Conservation (phyloP, 2,888 invertebrate species). For the Watsonalla cultraria region DNA sequence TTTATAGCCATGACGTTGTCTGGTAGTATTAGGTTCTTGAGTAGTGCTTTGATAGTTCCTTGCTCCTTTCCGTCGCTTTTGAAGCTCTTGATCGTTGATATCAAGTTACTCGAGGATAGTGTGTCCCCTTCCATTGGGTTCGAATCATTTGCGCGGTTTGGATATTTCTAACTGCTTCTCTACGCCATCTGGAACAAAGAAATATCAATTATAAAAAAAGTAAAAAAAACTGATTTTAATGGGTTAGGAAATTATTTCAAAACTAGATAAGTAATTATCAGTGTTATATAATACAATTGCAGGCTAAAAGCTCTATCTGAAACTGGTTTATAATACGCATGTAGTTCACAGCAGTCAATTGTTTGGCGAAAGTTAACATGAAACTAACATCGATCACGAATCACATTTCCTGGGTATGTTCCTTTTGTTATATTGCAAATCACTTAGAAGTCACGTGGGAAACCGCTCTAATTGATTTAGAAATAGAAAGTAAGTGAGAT, state of each 20-base stretch:
- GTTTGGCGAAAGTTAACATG: conserved; percentile 29
- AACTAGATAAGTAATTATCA: conserved; percentile 7
- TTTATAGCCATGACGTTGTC: conserved; percentile 69
- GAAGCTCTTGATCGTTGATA: conserved; percentile 58
- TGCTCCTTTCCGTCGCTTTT: conserved; percentile 54
- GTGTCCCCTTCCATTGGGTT: conserved; percentile 68
- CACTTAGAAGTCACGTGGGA: background rate
- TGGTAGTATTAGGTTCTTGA: conserved; percentile 63
- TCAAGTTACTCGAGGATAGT: conserved; percentile 53
- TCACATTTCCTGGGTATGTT: background rate
- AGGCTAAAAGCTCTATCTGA: conserved; percentile 12
- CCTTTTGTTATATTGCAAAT: background rate
- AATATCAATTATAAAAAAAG: conserved; percentile 9
- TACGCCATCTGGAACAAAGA: conserved; percentile 71
- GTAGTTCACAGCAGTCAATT: conserved; percentile 23
- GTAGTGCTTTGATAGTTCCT: conserved; percentile 58
- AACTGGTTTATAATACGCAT: conserved; percentile 19
- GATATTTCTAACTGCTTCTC: conserved; percentile 50
- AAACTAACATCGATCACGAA: background rate
- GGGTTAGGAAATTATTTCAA: background rate
- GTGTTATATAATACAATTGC: conserved; percentile 28
- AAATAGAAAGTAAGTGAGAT: too few species aligned
- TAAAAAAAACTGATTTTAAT: background rate
- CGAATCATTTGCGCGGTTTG: conserved; percentile 53
- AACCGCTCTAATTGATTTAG: too few species aligned